A percentile compares a stretch with the other conserved stretches of the same genome.
These are phyloP conservation scores for Aplysia californica DNA, from an alignment of 1,140 invertebrate species.

Conservation along the genomic window DNA sequence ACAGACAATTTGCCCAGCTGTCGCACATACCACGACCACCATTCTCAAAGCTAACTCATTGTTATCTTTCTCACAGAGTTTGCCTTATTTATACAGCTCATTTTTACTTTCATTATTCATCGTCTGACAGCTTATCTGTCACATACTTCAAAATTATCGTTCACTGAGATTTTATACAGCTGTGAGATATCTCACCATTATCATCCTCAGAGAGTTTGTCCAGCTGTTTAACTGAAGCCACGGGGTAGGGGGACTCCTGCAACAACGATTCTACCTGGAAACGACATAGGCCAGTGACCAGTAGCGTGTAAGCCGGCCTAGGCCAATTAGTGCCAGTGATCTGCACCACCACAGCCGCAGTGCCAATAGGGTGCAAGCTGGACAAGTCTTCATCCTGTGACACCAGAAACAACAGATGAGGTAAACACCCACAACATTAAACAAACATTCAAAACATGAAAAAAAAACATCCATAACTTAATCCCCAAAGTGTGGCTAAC, in stretches of 20 bases:
- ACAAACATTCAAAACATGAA: background rate
- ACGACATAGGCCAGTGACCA: constrained; percentile 71
- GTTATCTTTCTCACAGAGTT: no score
- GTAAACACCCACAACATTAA: background rate
- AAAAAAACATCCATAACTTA: no score
- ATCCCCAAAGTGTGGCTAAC: no score
- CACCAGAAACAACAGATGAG: constrained; percentile 22
- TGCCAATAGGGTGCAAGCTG: constrained; percentile 69
- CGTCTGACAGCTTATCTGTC: no score
- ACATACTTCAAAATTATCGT: no score
- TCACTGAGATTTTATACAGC: no score
- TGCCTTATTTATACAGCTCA: no score
- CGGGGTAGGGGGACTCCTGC: constrained; percentile 70
- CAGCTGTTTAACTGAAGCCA: constrained; percentile 70
- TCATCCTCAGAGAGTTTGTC: constrained; percentile 66
- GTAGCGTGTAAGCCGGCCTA: constrained; percentile 69
- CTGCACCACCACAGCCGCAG: constrained; percentile 72
- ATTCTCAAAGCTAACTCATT: no score
- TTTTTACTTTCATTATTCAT: no score
- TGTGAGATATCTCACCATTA: constrained; percentile 48
- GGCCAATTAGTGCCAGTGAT: constrained; percentile 73
- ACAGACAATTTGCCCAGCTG: no score
- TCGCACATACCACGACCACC: no score
- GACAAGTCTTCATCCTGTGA: constrained; percentile 55
- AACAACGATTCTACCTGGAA: constrained; percentile 68